Evolutionary conservation across 2,797 vertebrate genomes (phyloP).

Genomic region (Hypotaenidia okinawae): DNA sequence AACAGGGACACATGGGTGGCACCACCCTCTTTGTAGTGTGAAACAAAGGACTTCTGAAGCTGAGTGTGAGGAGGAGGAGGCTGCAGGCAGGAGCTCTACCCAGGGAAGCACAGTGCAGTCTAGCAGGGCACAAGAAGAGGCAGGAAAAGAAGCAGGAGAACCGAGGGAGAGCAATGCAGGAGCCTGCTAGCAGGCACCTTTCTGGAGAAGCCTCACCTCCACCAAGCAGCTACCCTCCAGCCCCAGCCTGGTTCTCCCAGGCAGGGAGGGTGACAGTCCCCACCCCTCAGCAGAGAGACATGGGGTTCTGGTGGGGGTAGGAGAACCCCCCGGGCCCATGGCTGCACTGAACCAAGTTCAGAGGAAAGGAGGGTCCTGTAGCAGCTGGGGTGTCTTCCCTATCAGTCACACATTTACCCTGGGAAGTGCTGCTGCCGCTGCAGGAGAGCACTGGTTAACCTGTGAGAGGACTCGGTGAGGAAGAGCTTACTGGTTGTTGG

Average conservation of each 20-base stretch:
- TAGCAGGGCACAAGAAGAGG: not conserved
- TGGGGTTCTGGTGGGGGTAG: not conserved
- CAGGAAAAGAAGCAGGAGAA: not conserved
- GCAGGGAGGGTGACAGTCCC: not conserved
- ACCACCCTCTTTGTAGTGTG: not conserved
- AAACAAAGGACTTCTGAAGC: not conserved
- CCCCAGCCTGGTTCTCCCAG: not conserved
- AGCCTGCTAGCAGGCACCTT: not conserved
- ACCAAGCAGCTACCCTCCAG: not conserved
- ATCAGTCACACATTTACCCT: not conserved
- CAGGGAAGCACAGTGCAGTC: not conserved
- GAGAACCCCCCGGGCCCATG: rapidly evolving
- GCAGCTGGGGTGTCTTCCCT: not conserved
- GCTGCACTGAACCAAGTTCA: not conserved
- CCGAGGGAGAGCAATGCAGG: rapidly evolving
- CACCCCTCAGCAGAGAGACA: not conserved
- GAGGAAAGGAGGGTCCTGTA: not conserved
- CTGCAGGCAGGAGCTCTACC: not conserved
- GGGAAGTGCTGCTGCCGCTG: not conserved
- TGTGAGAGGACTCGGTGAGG: not conserved
- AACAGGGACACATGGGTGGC: rapidly evolving
- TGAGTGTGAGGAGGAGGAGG: not conserved
- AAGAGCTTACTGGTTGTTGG: not conserved
- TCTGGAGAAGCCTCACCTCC: not conserved
- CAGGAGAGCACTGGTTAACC: not conserved